A percentile compares a stretch with the other conserved stretches of the same genome.
Conservation (phyloP, 2,888 invertebrate genomes). For the Agrotis clavis region DNA sequence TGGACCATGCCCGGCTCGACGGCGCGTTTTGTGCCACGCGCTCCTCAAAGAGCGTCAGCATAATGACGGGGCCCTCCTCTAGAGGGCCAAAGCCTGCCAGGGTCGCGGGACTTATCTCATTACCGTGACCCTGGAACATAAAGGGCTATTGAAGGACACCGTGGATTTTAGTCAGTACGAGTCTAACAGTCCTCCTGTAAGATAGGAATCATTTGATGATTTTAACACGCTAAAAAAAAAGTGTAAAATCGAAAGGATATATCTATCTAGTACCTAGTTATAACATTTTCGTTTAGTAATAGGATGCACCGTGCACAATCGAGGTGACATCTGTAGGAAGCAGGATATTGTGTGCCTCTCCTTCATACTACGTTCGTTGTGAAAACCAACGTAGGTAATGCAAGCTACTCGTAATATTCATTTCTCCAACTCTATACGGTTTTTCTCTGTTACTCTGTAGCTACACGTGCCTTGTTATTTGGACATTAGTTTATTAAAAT, state of each 20-base stretch:
- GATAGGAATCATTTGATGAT: too few species aligned
- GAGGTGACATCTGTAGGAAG: slow-evolving; percentile 26
- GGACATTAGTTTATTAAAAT: slow-evolving; percentile 19
- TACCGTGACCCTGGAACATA: too few species aligned
- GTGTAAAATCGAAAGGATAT: slow-evolving; percentile 24
- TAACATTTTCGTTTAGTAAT: background rate
- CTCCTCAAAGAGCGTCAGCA: too few species aligned
- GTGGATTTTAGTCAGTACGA: too few species aligned
- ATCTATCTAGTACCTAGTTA: background rate
- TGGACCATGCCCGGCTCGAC: too few species aligned
- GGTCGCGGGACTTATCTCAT: too few species aligned
- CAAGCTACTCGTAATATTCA: background rate
- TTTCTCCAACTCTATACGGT: slow-evolving; percentile 11
- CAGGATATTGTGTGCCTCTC: slow-evolving; percentile 25
- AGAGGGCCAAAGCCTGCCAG: too few species aligned
- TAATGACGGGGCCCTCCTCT: too few species aligned
- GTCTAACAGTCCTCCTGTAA: too few species aligned
- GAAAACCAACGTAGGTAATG: background rate
- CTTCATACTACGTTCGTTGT: background rate
- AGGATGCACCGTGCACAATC: slow-evolving; percentile 15
- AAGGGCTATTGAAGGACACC: too few species aligned
- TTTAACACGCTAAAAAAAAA: too few species aligned
- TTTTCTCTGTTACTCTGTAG: slow-evolving; percentile 8
- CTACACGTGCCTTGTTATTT: slow-evolving; percentile 13
- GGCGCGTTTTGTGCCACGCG: too few species aligned